Evolutionary conservation across 2,888 invertebrate genomes (phyloP), one percentile per base, ranked within the genome.

Genomic region (Acleris emargana): DNA sequence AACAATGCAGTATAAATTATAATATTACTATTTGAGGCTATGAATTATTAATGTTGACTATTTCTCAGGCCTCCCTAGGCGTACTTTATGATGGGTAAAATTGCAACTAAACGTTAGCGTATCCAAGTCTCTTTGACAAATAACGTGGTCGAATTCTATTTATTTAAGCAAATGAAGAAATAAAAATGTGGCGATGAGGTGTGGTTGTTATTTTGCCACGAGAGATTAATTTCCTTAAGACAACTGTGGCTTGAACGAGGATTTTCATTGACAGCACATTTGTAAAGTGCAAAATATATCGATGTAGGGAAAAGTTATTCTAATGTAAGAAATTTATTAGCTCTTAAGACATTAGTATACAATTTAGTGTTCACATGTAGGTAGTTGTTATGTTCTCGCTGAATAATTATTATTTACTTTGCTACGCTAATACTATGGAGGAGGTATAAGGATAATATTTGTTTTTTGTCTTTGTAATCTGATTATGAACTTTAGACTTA

Each of bases 251-350:
- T n/a, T 32, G 32, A 32, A 9, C 9, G 32, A 32, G 9, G 32
- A 9, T 32, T 16, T 0, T 17, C 45, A 16, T 5, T 17, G 45
- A 47, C 38, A 13, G 51, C 32, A 20, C 13, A 5, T 28, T 13
- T 54, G 1, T 32, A 32, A 9, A 18, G 13, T 45, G 47, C 20
- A 58, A 4, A 53, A 53, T 47, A 11, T 47, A 50, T 43, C 22
- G 53, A 58, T 38, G 53, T 11, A 38, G 20, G 17, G 5, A 38
- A 32, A 51, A 28, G 17, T 55, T 38, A 9, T 47, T 22, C 42
- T 54, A 53, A n/a, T 58, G 63, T 64, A 58, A 53, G 58, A 64
- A 43, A 50, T 64, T 25, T 59, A 59, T 64, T 64, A 59, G 22
- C 38, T 22, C 1, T 49, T 64, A 59, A 59, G 49, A 59, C 54